Evolutionary conservation across 2,888 invertebrate species (phyloP).

Genomic region (Drosophila subsilvestris): DNA sequence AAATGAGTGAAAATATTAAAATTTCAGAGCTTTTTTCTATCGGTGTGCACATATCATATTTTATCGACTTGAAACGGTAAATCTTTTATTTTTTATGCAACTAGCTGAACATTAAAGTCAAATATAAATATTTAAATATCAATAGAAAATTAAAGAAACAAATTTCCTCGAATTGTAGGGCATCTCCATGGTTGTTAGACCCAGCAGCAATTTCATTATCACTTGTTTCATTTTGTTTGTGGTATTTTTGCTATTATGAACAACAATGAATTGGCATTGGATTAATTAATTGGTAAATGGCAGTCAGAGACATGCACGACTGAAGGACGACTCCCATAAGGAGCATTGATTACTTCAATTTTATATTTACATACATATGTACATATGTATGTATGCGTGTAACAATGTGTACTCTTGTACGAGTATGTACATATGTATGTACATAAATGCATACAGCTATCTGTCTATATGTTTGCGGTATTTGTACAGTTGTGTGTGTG

Average conservation of each 20-base stretch:
- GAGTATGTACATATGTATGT: not conserved
- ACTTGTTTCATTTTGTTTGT: conserved; percentile 22
- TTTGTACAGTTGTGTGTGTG: too few relatives aligned
- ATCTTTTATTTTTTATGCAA: too few relatives aligned
- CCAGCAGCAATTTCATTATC: not conserved
- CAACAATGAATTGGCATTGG: conserved; percentile 60
- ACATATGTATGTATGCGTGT: too few relatives aligned
- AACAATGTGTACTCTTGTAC: not conserved
- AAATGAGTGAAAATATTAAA: too few relatives aligned
- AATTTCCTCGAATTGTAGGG: not conserved
- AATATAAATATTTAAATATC: too few relatives aligned
- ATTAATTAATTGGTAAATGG: conserved; percentile 60
- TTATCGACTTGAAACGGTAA: too few relatives aligned
- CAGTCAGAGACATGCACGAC: not conserved
- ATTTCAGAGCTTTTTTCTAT: too few relatives aligned
- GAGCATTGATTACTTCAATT: conserved; percentile 16
- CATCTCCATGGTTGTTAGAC: not conserved
- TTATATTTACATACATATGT: not conserved
- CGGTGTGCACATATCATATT: too few relatives aligned
- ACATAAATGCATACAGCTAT: not conserved
- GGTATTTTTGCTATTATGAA: conserved; percentile 36
- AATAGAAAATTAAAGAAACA: too few relatives aligned
- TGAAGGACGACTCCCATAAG: conserved; percentile 6
- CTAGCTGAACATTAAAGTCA: too few relatives aligned
- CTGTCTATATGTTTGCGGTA: not conserved